Evolutionary conservation across 1,140 invertebrate species (phyloP).

Genomic region (Drosophila pruinosa): DNA sequence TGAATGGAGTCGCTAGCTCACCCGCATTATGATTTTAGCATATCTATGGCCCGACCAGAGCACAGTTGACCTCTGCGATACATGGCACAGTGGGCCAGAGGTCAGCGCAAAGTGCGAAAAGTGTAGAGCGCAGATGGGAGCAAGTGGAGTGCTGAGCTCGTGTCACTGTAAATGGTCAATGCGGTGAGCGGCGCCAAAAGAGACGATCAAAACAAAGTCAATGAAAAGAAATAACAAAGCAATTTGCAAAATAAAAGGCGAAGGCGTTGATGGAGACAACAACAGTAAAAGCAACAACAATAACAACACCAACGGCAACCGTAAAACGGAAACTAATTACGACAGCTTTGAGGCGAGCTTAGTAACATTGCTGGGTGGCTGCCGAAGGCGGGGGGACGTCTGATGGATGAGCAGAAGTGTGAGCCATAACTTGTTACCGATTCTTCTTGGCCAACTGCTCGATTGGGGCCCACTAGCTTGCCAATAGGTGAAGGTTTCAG

Average conservation of each 20-base stretch:
- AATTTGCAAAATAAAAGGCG: constrained; percentile 27
- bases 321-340: constrained; percentile 30
- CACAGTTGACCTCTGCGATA: constrained; percentile 25
- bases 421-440: constrained; percentile 49
- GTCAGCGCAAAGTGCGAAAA: background rate
- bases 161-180: constrained; percentile 9
- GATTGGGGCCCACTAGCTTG: constrained; percentile 1
- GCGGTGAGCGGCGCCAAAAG: constrained; percentile 4
- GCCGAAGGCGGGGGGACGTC: no score
- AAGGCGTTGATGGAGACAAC: constrained; percentile 5
- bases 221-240: constrained; percentile 17
- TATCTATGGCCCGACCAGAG: constrained; percentile 53
- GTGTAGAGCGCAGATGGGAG: background rate
- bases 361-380: no score
- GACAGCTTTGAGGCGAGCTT: no score
- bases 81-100: constrained; percentile 42
- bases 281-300: constrained; percentile 3
- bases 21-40: constrained; percentile 59
- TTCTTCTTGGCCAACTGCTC: constrained; percentile 31
- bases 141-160: background rate
- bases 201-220: constrained; percentile 39
- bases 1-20: constrained; percentile 21
- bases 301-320: constrained; percentile 20
- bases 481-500: constrained; percentile 53
- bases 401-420: constrained; percentile 13